Evolutionary conservation across 2,888 invertebrate species (phyloP).

Genomic region (Acrocyrtus sp.): DNA sequence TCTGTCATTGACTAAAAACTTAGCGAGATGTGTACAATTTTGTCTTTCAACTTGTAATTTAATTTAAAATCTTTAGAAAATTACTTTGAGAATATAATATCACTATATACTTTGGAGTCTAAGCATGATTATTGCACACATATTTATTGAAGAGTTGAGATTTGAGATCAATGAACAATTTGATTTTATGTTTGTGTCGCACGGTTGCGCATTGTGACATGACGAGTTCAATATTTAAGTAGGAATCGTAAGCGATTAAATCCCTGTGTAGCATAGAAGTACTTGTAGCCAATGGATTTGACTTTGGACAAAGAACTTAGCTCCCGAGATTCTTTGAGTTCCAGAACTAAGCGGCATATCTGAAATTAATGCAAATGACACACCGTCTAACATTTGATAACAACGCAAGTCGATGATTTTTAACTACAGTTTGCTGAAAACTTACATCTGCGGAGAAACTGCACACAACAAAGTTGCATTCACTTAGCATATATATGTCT

Average conservation of each 20-base stretch:
- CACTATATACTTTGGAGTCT: too few species aligned
- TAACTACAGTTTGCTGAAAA: too few species aligned
- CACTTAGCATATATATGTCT: slow-evolving; percentile 49
- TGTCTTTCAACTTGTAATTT: too few species aligned
- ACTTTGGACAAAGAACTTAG: slow-evolving; percentile 28
- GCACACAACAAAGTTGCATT: slow-evolving; percentile 53
- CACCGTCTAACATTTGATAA: neutral
- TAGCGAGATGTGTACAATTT: too few species aligned
- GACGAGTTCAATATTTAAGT: slow-evolving; percentile 11
- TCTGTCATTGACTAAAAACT: too few species aligned
- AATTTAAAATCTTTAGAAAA: too few species aligned
- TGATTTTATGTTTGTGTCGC: too few species aligned
- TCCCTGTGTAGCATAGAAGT: slow-evolving; percentile 41
- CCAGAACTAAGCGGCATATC: slow-evolving; percentile 55
- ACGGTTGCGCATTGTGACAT: too few species aligned
- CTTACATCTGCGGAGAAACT: slow-evolving; percentile 55
- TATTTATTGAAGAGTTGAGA: too few species aligned
- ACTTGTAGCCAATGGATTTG: slow-evolving; percentile 50
- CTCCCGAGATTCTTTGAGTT: slow-evolving; percentile 46
- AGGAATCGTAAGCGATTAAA: slow-evolving; percentile 36
- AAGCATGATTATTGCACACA: too few species aligned
- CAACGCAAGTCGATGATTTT: neutral
- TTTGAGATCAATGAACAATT: too few species aligned
- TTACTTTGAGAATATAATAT: too few species aligned
- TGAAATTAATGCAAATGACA: slow-evolving; percentile 6